Percentiles rank a stretch among this genome's conserved stretches.
phyloP scores from a whole-genome alignment of 2,797 vertebrate species.

The Molossus molossus region DNA sequence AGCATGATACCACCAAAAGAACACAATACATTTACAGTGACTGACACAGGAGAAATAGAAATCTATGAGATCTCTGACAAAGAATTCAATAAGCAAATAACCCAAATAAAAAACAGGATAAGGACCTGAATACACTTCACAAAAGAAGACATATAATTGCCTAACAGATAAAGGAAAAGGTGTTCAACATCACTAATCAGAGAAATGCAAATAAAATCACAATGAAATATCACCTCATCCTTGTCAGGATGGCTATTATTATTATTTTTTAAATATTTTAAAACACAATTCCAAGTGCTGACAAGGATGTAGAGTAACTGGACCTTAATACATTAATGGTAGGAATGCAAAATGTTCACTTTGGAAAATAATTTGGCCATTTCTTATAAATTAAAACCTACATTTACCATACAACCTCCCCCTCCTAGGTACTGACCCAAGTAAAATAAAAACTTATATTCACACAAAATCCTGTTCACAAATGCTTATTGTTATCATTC shows the following conservation, averaged over 20 bases:
- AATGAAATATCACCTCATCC: background rate
- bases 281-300: background rate
- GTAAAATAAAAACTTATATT: constrained; percentile 36
- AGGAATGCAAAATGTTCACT: background rate
- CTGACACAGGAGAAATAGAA: background rate
- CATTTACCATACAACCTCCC: background rate
- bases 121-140: background rate
- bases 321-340: background rate
- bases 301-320: background rate
- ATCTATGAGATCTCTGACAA: background rate
- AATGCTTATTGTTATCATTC: background rate
- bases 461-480: background rate
- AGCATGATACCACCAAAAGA: background rate
- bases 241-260: background rate
- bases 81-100: background rate
- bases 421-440: background rate
- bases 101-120: background rate
- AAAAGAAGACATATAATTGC: background rate
- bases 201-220: background rate
- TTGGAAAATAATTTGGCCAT: background rate
- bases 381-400: constrained; percentile 28
- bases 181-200: background rate
- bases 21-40: background rate
- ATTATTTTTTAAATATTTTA: background rate
- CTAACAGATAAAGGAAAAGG: background rate